Conservation (phyloP, 2,888 invertebrate genomes). For the Melipona bicolor region DNA sequence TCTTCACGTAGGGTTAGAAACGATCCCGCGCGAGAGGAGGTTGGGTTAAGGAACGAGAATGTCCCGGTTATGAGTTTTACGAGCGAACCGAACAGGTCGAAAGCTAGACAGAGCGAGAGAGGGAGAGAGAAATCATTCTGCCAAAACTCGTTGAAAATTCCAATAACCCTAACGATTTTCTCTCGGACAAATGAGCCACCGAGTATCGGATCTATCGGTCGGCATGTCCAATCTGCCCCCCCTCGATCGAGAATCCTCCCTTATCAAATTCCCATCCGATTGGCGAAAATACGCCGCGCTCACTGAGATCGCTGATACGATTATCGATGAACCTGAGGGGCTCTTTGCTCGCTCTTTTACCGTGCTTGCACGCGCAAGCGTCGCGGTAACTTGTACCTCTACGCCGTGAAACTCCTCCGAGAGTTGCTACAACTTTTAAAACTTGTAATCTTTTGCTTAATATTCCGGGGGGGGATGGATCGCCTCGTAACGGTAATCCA, state of each 20-base stretch:
- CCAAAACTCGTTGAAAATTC: constrained; percentile 60
- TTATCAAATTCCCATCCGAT: constrained; percentile 64
- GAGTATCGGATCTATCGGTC: constrained; percentile 42
- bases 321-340: constrained; percentile 16
- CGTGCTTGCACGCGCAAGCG: neutral
- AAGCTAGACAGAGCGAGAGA: neutral
- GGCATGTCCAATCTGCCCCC: constrained; percentile 34
- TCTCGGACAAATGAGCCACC: constrained; percentile 61
- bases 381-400: constrained; percentile 6
- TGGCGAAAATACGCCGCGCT: constrained; percentile 46
- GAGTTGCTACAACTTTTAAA: constrained; percentile 13
- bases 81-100: constrained; percentile 19
- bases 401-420: neutral
- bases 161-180: constrained; percentile 68
- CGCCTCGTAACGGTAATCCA: constrained; percentile 20
- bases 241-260: constrained; percentile 29
- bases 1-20: constrained; percentile 35
- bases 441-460: constrained; percentile 14
- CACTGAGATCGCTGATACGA: constrained; percentile 23
- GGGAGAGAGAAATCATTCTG: neutral
- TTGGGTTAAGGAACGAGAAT: constrained; percentile 48
- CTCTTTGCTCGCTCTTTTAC: neutral
- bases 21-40: neutral
- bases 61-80: constrained; percentile 52
- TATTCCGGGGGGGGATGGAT: constrained; percentile 1